Percentiles rank a stretch among this genome's conserved stretches.
These are phyloP conservation scores for Heterocephalus glaber DNA, from an alignment of 2,113 vertebrate species.

Conservation along the genomic window DNA sequence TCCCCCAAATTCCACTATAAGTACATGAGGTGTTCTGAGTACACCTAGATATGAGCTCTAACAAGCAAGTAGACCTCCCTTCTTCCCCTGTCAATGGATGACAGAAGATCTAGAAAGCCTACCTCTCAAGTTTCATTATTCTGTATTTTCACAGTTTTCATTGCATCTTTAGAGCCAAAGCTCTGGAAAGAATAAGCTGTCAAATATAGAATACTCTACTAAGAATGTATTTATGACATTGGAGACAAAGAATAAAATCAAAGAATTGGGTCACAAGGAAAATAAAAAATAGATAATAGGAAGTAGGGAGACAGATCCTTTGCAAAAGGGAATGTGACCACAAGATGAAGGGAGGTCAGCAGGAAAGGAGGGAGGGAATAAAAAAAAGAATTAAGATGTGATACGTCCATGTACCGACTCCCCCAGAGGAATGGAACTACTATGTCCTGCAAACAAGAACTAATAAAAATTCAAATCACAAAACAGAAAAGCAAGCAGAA, in stretches of 20 bases:
- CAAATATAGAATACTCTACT: neutral
- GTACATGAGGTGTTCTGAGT: neutral
- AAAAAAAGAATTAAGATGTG: neutral
- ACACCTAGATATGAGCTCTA: neutral
- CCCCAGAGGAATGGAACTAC: neutral
- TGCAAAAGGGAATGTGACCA: neutral
- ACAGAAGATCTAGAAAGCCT: neutral
- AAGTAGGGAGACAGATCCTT: neutral
- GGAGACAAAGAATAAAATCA: conserved; percentile 9
- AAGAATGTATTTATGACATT: neutral
- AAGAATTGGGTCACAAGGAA: neutral
- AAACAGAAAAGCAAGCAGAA: neutral
- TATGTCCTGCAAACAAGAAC: neutral
- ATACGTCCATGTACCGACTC: neutral
- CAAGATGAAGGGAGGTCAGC: neutral
- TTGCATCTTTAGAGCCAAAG: neutral
- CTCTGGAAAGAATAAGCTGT: neutral
- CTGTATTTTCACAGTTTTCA: neutral
- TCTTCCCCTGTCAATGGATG: neutral
- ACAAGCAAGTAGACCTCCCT: neutral
- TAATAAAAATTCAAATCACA: neutral
- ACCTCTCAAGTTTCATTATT: neutral
- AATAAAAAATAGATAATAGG: neutral
- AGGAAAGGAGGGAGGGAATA: neutral
- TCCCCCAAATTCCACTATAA: neutral